Percentiles rank a stretch among this genome's conserved stretches.
phyloP scores from a whole-genome alignment of 2,113 vertebrate species.

The Bombycilla garrulus region DNA sequence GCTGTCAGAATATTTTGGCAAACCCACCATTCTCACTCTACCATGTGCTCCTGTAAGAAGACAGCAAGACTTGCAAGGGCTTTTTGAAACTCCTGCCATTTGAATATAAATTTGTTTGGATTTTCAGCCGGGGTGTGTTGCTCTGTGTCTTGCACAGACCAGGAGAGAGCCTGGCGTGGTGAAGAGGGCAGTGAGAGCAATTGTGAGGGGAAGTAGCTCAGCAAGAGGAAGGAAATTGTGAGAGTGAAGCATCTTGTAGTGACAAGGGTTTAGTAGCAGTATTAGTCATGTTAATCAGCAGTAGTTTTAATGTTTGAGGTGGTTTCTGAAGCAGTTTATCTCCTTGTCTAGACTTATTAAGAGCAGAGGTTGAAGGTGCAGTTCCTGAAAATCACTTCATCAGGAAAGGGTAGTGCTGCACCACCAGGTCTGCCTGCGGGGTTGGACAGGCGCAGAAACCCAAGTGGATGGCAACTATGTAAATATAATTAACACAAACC shows the following conservation, averaged over 20 bases:
- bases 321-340: background rate
- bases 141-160: background rate
- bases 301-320: background rate
- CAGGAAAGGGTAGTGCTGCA: background rate
- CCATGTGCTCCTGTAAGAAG: accelerated
- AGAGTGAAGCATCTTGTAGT: background rate
- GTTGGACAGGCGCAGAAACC: background rate
- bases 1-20: background rate
- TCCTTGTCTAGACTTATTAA: background rate
- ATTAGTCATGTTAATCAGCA: background rate
- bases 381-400: background rate
- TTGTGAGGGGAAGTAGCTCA: background rate
- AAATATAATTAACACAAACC: background rate
- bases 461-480: background rate
- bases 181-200: accelerated
- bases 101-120: background rate
- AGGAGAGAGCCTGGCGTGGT: accelerated
- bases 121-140: background rate
- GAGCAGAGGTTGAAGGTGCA: background rate
- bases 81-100: background rate
- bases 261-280: background rate
- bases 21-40: accelerated
- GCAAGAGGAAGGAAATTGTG: background rate
- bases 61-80: background rate
- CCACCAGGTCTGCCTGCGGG: background rate